Evolutionary conservation across 2,888 invertebrate genomes (phyloP), one percentile per base, ranked within the genome.

Genomic region (Andrena trimmerana): DNA sequence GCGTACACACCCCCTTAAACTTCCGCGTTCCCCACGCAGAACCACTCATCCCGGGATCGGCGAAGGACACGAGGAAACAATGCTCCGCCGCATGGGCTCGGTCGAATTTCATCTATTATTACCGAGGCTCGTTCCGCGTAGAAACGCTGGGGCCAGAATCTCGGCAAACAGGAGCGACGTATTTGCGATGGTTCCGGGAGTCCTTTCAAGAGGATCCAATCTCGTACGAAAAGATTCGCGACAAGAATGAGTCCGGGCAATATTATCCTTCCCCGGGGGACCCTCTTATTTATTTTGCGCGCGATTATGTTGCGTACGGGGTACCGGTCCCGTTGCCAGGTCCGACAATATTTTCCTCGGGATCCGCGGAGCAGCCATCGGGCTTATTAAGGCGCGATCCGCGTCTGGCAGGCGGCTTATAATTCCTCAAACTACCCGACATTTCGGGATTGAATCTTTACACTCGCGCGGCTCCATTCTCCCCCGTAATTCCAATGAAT

Each of bases 401-500:
- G 52, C 62, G 52, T 6, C 31, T 10, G 20, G 5, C 4, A 24
- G 36, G 7, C 36, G 20, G 60, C 42, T 77, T 60, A 71, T 33
- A 70, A 71, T 60, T 52, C 31, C 27, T 27, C 16, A 13, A 71
- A 78, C 33, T 70, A 63, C 36, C 20, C 33, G 70, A 24, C 79
- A 60, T 52, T 71, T 67, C 62, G n/a, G 48, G 62, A 80, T 80
- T 52, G 27, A 81, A 74, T 70, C 66, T 66, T 72, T 54, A 50
- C 73, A 50, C 67, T 81, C 31, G 31, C 72, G 48, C 62, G 79
- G 42, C 8, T 72, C 62, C 33, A 72, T 79, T 81, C 81, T 74
- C 36, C 24, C 16, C 54, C n/a, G 67, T 81, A 79, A 81, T 81
- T 79, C 80, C 81, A 81, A 86, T 86, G 82, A 89, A 80, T 72